phyloP scores from a whole-genome alignment of 2,113 vertebrate species.

The Galbula dea region DNA sequence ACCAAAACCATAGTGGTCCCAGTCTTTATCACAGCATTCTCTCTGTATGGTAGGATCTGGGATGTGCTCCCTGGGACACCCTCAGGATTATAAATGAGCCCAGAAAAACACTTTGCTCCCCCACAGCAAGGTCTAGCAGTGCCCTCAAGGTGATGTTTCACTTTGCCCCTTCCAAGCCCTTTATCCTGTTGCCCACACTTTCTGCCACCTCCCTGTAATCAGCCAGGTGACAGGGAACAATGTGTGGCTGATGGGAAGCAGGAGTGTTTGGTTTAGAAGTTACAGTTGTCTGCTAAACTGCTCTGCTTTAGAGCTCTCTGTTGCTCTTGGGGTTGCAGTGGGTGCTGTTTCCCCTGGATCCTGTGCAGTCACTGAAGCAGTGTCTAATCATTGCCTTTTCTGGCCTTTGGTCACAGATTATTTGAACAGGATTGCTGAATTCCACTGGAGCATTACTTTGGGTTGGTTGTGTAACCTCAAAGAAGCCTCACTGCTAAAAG shows the following conservation, averaged over 20 bases:
- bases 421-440: not conserved
- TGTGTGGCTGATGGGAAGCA: not conserved
- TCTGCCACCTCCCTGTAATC: not conserved
- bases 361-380: not conserved
- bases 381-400: not conserved
- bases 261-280: not conserved
- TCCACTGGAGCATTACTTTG: not conserved
- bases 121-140: no score
- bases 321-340: not conserved
- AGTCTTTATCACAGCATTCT: no score
- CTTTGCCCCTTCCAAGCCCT: no score
- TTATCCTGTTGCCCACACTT: no score
- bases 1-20: no score
- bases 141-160: no score
- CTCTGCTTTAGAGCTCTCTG: not conserved
- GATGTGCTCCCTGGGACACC: no score
- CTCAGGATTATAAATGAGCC: no score
- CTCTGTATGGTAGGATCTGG: no score
- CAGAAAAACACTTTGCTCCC: no score
- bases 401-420: not conserved
- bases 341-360: rapidly evolving
- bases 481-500: not conserved
- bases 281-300: not conserved
- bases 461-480: not conserved
- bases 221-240: not conserved